Evolutionary conservation across 2,797 vertebrate species (phyloP), one percentile per base, ranked within the genome.

Genomic region (Myotis findleyi): DNA sequence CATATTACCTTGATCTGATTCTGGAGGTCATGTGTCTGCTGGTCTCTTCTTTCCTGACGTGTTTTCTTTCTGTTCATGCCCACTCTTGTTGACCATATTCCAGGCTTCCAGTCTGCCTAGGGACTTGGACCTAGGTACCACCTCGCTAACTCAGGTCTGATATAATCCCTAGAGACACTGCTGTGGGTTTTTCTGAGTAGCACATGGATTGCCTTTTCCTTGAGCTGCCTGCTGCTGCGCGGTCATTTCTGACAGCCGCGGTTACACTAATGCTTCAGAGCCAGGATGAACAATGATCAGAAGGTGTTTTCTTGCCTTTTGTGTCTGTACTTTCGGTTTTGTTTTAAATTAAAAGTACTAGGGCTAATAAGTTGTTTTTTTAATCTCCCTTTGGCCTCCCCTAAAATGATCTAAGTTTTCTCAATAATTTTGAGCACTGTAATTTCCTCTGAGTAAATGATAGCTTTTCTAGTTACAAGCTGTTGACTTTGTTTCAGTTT

Each of bases 311-410:
- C 55, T 66, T 89, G 59, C n/a, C 59, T 77, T 87, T 90, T 6
- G 7, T 53, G 17, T 14, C 38, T 91, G 2, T 80, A 47, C 87
- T 89, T 89, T 25, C 4, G 12, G 17, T 80, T 87, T 89, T 95
- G 71, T 89, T 89, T 88, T 81, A 79, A 92, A 91, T 87, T 87
- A 44, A 95, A 91, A 94, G 71, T 93, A 47, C 17, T 47, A 75
- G n/a, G 5, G 13, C 72, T 87, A 38, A 4, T 68, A 59, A 79
- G 11, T 18, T 25, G 16, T n/a, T 33, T 20, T 66, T n/a, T 7
- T 13, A 11, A 69, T 16, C 25, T 7, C 18, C 17, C 0, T 49
- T 68, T 38, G 72, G 6, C 62, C 80, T 81, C 21, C 76, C 30
- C 79, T 91, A 69, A 55, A 27, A 66, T 44, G 53, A 64, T 73